Evolutionary conservation across 2,113 vertebrate genomes (phyloP), one percentile per base, ranked within the genome.

Genomic region (Hippocampus zosterae): DNA sequence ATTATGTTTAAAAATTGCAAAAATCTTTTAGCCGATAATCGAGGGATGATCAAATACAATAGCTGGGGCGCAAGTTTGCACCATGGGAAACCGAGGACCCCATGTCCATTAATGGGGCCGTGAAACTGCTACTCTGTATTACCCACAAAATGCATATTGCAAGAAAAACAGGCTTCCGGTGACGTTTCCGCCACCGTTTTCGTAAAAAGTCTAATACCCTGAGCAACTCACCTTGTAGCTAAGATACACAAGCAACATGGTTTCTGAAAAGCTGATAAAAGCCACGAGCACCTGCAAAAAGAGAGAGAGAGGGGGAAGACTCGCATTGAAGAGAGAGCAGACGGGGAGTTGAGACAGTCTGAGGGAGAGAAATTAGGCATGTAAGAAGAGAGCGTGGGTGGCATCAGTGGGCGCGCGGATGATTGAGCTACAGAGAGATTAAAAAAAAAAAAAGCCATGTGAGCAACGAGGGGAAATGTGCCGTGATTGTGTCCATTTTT

Each of bases 221-320:
- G 15, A 29, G 65, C 52, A 46, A 75, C 89, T 91, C 79, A 94
- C 93, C 92, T 94, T 94, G 83, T 94, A 94, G 85, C 93, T 93
- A 68, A 94, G 92, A 81, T 93, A 94, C 70, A 93, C 84, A 0
- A 94, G 90, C 81, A 94, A 81, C 93, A 94, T 94, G 25, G 93
- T 94, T 81, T 94, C 93, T 81, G 89, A 91, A 77, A 94, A 93
- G 76, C 93, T 94, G 88, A 94, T 94, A 84, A 94, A 91, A 77
- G 92, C 93, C 82, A 94, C 92, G 27, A 93, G 89, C 72, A 94
- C 93, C 93, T 93, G 87, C 73, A 67, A 65, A 74, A 52, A 73
- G 18, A 76, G 40, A 40, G 25, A 46, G 64, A 12, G 57, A 55
- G 27, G 3, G 57, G 53, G 11, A 29, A 44, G 13, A 44, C 52